Evolutionary conservation across 2,797 vertebrate genomes (phyloP).

Genomic region (Serranus cabrilla): DNA sequence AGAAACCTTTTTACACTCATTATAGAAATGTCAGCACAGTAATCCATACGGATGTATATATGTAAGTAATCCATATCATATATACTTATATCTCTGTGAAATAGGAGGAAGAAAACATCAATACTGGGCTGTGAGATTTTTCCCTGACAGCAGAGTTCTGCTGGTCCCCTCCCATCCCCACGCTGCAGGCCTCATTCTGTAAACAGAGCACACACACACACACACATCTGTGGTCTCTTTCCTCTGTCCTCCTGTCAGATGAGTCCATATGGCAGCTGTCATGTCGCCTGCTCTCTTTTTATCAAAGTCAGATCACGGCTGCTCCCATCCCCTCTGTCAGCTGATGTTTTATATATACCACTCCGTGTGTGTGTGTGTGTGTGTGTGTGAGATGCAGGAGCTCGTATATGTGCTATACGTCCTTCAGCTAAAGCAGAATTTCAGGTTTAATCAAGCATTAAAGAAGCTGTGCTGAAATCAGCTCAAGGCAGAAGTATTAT

Average conservation of each 20-base stretch:
- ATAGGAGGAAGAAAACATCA: neutral
- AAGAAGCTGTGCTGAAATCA: slow-evolving; percentile 13
- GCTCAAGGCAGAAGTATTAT: slow-evolving; percentile 13
- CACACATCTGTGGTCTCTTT: slow-evolving; percentile 42
- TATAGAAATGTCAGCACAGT: too few relatives aligned
- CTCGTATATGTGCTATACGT: neutral
- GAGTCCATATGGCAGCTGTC: slow-evolving; percentile 72
- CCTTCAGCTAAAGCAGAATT: slow-evolving; percentile 30
- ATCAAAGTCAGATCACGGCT: slow-evolving; percentile 67
- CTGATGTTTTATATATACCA: slow-evolving; percentile 44
- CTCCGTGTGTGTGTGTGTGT: slow-evolving; percentile 15
- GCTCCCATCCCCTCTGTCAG: slow-evolving; percentile 57
- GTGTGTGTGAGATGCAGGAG: slow-evolving; percentile 5
- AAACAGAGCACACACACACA: slow-evolving; percentile 35
- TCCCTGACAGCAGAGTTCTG: slow-evolving; percentile 6
- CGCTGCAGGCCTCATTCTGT: slow-evolving; percentile 48
- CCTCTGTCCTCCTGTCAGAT: slow-evolving; percentile 63
- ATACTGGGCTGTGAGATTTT: neutral
- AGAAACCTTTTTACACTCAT: too few relatives aligned
- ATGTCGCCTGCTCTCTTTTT: slow-evolving; percentile 56
- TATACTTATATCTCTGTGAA: neutral
- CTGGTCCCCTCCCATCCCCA: slow-evolving; percentile 13
- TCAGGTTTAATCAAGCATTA: slow-evolving; percentile 37
- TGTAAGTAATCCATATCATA: too few relatives aligned
- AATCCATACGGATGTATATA: too few relatives aligned